Evolutionary conservation across 2,888 invertebrate genomes (phyloP).

Genomic region (Hyposoter didymator): DNA sequence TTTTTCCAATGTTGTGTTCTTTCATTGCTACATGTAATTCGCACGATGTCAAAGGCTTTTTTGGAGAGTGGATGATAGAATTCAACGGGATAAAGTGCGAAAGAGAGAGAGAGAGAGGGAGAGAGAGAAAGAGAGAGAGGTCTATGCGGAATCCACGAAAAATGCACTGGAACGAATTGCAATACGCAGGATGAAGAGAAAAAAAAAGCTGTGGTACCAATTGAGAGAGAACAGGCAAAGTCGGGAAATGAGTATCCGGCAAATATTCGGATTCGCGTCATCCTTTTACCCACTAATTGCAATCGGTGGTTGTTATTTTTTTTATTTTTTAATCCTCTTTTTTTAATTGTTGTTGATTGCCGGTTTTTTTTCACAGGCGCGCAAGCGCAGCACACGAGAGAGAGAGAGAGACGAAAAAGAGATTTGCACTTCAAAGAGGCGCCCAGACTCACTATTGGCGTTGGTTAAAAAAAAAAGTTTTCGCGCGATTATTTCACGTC

Average conservation of each 20-base stretch:
- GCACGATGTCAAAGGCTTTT: slow-evolving; percentile 54
- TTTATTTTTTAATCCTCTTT: slow-evolving; percentile 22
- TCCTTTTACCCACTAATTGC: slow-evolving; percentile 65
- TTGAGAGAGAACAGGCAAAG: slow-evolving; percentile 60
- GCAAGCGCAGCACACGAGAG: background rate
- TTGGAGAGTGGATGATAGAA: slow-evolving; percentile 41
- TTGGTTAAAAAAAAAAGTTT: background rate
- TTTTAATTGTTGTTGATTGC: slow-evolving; percentile 40
- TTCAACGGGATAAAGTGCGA: slow-evolving; percentile 26
- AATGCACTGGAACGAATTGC: slow-evolving; percentile 44
- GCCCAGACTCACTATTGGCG: too few species aligned
- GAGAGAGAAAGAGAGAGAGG: slow-evolving; percentile 14
- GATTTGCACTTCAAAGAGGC: slow-evolving; percentile 32
- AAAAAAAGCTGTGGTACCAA: slow-evolving; percentile 37
- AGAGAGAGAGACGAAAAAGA: slow-evolving; percentile 3
- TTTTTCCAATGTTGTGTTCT: slow-evolving; percentile 6
- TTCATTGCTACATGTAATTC: slow-evolving; percentile 46
- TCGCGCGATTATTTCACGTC: background rate
- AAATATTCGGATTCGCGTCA: slow-evolving; percentile 73
- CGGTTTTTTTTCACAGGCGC: slow-evolving; percentile 6
- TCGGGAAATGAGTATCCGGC: slow-evolving; percentile 80
- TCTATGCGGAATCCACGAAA: slow-evolving; percentile 9
- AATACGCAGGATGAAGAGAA: slow-evolving; percentile 27
- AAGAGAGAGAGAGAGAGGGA: slow-evolving; percentile 6
- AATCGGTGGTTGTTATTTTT: slow-evolving; percentile 53